Conservation (phyloP, 2,797 vertebrate genomes). For the Centroberyx gerrardi region DNA sequence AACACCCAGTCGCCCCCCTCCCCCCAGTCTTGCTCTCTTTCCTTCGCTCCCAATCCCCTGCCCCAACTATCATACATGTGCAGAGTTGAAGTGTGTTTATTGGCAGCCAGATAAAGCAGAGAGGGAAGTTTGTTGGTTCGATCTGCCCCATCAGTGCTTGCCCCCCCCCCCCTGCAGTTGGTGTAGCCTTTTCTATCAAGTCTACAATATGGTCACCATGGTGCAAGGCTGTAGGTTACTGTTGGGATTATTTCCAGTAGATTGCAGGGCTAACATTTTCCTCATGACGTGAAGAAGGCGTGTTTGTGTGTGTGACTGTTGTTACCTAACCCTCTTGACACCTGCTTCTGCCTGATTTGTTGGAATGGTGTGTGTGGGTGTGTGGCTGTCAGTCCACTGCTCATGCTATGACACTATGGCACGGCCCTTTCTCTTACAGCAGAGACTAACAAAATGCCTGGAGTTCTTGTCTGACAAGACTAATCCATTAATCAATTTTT, state of each 20-base stretch:
- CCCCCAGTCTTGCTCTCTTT: background rate
- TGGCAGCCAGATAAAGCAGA: background rate
- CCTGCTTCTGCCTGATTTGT: slow-evolving; percentile 17
- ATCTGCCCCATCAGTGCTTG: background rate
- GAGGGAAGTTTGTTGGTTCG: background rate
- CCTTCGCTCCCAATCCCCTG: background rate
- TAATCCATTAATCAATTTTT: background rate
- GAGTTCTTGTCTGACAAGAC: background rate
- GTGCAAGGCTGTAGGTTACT: background rate
- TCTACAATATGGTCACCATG: background rate
- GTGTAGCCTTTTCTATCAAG: background rate
- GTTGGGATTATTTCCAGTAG: background rate
- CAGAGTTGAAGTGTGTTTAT: background rate
- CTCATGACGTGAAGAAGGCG: too few relatives aligned
- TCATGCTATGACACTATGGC: too few relatives aligned
- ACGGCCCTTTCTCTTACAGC: background rate
- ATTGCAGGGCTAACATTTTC: background rate
- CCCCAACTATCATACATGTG: background rate
- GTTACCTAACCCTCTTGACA: background rate
- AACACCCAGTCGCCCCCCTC: background rate
- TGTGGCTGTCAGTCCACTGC: background rate
- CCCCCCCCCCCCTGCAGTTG: background rate
- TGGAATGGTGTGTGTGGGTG: slow-evolving; percentile 18
- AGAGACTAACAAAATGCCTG: too few relatives aligned
- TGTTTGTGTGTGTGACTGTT: background rate